A percentile compares a stretch with the other conserved stretches of the same genome.
Evolutionary conservation across 2,888 invertebrate genomes (phyloP).

Genomic region (Cerceris rybyensis): DNA sequence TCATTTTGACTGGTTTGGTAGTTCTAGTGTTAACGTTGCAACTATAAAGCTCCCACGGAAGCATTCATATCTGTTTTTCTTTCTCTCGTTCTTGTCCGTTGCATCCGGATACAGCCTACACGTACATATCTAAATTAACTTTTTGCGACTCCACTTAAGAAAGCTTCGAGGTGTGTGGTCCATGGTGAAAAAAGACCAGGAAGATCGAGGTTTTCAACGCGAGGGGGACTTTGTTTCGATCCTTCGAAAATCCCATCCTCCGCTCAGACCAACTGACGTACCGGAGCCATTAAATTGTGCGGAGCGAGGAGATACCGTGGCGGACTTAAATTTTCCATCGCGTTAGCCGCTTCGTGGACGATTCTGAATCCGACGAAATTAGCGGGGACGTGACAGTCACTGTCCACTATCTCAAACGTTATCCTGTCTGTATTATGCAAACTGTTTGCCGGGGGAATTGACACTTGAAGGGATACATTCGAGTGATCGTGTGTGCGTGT

Average conservation of each 20-base stretch:
- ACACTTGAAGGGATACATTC: constrained; percentile 24
- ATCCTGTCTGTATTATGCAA: constrained; percentile 49
- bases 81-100: no score
- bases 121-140: constrained; percentile 32
- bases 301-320: constrained; percentile 53
- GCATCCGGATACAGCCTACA: constrained; percentile 27
- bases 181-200: constrained; percentile 44
- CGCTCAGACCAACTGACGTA: constrained; percentile 23
- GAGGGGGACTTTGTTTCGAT: constrained; percentile 37
- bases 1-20: no score
- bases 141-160: constrained; percentile 27
- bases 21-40: no score
- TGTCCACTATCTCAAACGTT: constrained; percentile 35
- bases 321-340: constrained; percentile 73
- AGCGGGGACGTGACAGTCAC: constrained; percentile 50
- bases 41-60: not conserved
- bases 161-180: constrained; percentile 54
- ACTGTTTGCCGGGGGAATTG: constrained; percentile 48
- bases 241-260: constrained; percentile 46
- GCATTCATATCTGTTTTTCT: not conserved
- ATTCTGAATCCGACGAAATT: constrained; percentile 65
- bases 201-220: constrained; percentile 25
- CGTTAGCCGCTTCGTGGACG: constrained; percentile 63
- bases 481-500: not conserved
- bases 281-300: constrained; percentile 70